These are phyloP conservation scores for Melitaea cinxia DNA, from an alignment of 1,140 invertebrate species.

Conservation along the genomic window DNA sequence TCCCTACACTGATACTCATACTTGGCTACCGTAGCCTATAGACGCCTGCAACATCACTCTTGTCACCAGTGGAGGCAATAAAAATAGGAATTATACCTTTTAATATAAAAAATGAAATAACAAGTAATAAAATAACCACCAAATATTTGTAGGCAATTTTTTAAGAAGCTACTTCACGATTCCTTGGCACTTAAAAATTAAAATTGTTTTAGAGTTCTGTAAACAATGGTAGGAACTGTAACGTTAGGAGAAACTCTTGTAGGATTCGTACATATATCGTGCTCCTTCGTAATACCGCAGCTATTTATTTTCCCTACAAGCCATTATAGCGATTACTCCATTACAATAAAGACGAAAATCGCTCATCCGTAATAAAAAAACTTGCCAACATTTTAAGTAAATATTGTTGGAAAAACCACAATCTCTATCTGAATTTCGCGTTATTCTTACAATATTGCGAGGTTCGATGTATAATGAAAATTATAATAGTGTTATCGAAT, in stretches of 20 bases:
- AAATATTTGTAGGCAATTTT: too few species aligned
- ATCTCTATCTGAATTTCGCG: background rate
- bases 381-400: background rate
- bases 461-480: background rate
- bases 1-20: too few species aligned
- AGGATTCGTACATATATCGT: background rate
- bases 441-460: background rate
- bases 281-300: background rate
- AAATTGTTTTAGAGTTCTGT: background rate
- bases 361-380: background rate
- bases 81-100: too few species aligned
- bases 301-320: background rate
- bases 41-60: too few species aligned
- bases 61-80: too few species aligned
- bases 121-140: too few species aligned
- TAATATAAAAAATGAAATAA: too few species aligned
- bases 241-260: background rate
- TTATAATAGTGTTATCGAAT: background rate
- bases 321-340: background rate
- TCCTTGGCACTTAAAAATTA: too few species aligned
- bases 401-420: conserved; percentile 7
- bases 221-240: background rate
- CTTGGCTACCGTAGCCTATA: too few species aligned
- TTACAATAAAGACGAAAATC: background rate
- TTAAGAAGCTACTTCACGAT: too few species aligned